Conservation (phyloP, 2,113 vertebrate genomes). For the Irena cyanogastra region DNA sequence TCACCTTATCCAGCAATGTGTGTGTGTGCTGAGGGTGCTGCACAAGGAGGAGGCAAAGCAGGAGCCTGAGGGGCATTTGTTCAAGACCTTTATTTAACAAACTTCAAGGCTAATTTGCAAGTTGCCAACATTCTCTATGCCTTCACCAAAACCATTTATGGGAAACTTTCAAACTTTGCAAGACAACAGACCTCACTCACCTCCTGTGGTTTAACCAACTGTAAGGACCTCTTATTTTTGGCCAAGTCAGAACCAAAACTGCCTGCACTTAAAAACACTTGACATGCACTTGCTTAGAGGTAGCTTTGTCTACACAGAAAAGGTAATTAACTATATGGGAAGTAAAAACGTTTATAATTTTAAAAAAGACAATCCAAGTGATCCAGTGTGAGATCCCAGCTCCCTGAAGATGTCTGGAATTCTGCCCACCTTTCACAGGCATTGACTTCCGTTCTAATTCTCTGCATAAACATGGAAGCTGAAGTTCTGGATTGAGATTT, state of each 20-base stretch:
- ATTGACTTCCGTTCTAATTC: not conserved
- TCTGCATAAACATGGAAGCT: not conserved
- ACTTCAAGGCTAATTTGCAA: not conserved
- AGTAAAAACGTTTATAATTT: not conserved
- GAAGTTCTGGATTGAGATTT: not conserved
- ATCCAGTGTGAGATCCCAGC: not conserved
- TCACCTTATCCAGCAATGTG: not conserved
- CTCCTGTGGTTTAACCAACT: not conserved
- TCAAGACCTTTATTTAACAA: slow-evolving; percentile 50
- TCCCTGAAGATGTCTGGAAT: not conserved
- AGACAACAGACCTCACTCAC: not conserved
- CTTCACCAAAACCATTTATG: not conserved
- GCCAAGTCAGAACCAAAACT: not conserved
- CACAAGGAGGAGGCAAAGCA: not conserved
- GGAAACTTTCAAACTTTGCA: not conserved
- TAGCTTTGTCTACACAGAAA: not conserved
- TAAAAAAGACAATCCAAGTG: not conserved
- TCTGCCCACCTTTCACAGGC: not conserved
- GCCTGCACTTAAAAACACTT: not conserved
- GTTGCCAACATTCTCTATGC: not conserved
- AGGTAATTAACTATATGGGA: not conserved
- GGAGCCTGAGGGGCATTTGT: not conserved
- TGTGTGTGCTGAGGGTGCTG: not conserved
- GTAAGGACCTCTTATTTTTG: not conserved
- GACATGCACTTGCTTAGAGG: not conserved